A percentile compares a stretch with the other conserved stretches of the same genome.
These are phyloP conservation scores for Holothuria glaberrima DNA, from an alignment of 35 echinoderm and acorn worm species.

Conservation along the genomic window DNA sequence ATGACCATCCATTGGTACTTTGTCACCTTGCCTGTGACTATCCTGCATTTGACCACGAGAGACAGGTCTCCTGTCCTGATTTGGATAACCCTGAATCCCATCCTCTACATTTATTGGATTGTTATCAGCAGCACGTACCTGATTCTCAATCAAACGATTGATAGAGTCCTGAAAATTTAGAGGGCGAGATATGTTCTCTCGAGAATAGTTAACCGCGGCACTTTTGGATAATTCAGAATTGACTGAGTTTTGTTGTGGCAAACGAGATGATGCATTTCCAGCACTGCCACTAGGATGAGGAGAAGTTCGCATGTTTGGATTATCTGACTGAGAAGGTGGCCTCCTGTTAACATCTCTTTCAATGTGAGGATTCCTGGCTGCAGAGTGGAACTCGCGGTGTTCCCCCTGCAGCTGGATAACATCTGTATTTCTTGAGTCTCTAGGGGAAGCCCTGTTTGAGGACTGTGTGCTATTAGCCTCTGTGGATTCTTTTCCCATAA, in stretches of 20 bases:
- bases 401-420: background rate
- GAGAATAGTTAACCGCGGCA: slow-evolving; percentile 21
- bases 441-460: slow-evolving; percentile 3
- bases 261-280: background rate
- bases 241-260: slow-evolving; percentile 31
- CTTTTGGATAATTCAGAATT: slow-evolving; percentile 2
- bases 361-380: slow-evolving; percentile 14
- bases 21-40: background rate
- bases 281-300: background rate
- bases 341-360: slow-evolving; percentile 23
- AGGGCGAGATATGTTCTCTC: background rate
- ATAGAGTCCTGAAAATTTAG: slow-evolving; percentile 59
- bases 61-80: slow-evolving; percentile 17
- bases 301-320: background rate
- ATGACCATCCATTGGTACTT: slow-evolving; percentile 8
- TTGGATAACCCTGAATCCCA: background rate
- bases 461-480: slow-evolving; percentile 18
- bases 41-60: background rate
- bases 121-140: slow-evolving; percentile 11
- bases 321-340: background rate
- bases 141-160: slow-evolving; percentile 48
- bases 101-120: background rate
- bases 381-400: background rate
- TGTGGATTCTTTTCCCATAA: slow-evolving; percentile 12
- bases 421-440: slow-evolving; percentile 20